phyloP scores from a whole-genome alignment of 2,797 vertebrate genomes.

The Lates japonicus region DNA sequence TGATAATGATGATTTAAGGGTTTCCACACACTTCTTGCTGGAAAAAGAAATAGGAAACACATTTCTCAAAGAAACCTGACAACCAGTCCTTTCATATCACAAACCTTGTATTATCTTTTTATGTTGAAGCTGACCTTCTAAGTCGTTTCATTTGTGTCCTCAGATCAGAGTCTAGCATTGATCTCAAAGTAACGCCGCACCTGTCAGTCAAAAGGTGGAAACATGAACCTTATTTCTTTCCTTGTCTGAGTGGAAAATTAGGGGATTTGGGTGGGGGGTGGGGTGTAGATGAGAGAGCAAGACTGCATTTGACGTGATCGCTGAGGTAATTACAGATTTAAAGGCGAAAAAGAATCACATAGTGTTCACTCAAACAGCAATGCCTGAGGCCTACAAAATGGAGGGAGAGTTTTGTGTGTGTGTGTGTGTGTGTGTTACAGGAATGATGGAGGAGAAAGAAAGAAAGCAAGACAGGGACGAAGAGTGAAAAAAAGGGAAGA shows the following conservation, averaged over 20 bases:
- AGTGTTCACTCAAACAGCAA: constrained; percentile 49
- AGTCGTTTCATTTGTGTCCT: constrained; percentile 41
- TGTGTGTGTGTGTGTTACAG: too few species aligned
- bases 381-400: constrained; percentile 49
- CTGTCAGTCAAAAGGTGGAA: constrained; percentile 61
- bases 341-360: constrained; percentile 56
- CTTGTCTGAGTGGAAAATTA: constrained; percentile 20
- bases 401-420: constrained; percentile 38
- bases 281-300: constrained; percentile 3
- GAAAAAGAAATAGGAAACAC: constrained; percentile 48
- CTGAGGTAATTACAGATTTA: constrained; percentile 72
- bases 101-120: constrained; percentile 55
- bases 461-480: constrained; percentile 29
- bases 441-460: constrained; percentile 52
- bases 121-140: constrained; percentile 35
- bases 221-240: constrained; percentile 34
- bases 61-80: constrained; percentile 41
- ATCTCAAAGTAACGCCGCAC: constrained; percentile 48
- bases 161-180: constrained; percentile 41
- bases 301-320: constrained; percentile 43
- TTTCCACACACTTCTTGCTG: constrained; percentile 45
- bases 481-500: constrained; percentile 33
- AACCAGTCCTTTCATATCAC: constrained; percentile 36
- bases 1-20: constrained; percentile 50
- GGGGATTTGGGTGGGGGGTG: too few species aligned